A percentile compares a stretch with the other conserved stretches of the same genome.
Evolutionary conservation across 2,888 invertebrate genomes (phyloP).

Genomic region (Andrena hattorfiana): DNA sequence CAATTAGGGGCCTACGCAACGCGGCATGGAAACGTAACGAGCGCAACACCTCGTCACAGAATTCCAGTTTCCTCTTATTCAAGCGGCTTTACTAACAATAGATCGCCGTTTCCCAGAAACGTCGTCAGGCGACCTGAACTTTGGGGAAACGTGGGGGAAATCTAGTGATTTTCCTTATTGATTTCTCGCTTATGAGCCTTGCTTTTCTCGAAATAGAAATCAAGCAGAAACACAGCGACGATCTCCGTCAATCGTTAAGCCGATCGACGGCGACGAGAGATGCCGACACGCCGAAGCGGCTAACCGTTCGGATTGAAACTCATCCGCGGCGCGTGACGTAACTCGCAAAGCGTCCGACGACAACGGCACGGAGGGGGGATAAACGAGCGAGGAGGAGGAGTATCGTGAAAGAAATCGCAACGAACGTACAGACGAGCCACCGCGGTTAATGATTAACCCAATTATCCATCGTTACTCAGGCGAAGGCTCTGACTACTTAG

Average conservation of each 20-base stretch:
- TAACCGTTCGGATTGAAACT: neutral
- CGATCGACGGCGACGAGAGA: neutral
- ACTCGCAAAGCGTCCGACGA: neutral
- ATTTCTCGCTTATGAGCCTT: no score
- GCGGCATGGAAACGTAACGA: constrained; percentile 1
- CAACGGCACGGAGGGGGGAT: neutral
- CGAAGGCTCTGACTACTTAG: neutral
- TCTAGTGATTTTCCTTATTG: no score
- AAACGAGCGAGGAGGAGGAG: neutral
- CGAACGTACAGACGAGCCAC: neutral
- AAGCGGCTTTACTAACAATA: neutral
- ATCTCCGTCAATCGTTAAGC: neutral
- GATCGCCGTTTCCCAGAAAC: neutral
- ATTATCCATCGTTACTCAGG: neutral
- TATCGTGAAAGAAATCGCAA: neutral
- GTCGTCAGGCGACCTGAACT: neutral
- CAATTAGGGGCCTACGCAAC: constrained; percentile 16
- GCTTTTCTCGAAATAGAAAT: neutral
- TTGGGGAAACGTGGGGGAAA: neutral
- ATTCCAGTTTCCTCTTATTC: neutral
- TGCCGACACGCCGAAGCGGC: neutral
- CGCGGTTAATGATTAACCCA: constrained; percentile 20
- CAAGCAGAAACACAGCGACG: neutral
- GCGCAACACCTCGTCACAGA: neutral
- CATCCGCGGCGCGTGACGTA: neutral